These are phyloP conservation scores for Otolemur crassicaudatus DNA, from an alignment of 2,797 vertebrate genomes.

Conservation along the genomic window DNA sequence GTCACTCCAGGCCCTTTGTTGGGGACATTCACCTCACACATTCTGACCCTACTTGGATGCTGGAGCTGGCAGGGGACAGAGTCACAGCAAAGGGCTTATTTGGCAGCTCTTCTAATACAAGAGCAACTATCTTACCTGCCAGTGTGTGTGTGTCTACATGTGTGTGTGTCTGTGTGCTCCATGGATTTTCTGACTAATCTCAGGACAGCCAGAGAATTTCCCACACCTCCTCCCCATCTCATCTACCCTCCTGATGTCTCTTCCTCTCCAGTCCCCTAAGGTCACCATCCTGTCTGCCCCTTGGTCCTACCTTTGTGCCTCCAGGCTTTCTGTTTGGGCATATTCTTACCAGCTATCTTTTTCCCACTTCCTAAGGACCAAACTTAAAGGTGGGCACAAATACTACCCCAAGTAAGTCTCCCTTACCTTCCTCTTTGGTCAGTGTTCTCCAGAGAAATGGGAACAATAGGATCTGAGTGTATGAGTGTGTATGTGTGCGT, in stretches of 20 bases:
- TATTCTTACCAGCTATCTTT: neutral
- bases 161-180: too few species aligned
- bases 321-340: neutral
- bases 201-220: neutral
- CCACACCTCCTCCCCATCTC: neutral
- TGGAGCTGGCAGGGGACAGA: neutral
- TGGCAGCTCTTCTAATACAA: neutral
- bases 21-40: neutral
- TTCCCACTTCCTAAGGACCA: neutral
- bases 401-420: too few species aligned
- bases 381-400: too few species aligned
- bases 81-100: neutral
- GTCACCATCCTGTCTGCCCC: neutral
- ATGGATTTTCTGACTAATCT: too few species aligned
- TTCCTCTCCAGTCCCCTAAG: neutral
- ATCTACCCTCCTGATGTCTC: neutral
- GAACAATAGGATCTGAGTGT: too few species aligned
- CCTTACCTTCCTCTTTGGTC: too few species aligned
- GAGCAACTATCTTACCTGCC: neutral
- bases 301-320: neutral
- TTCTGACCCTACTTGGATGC: neutral
- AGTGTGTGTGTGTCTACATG: too few species aligned
- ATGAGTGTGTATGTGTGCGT: too few species aligned
- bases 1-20: neutral
- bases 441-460: too few species aligned